These are phyloP conservation scores for Ifrita kowaldi DNA, from an alignment of 2,113 vertebrate species.

Conservation along the genomic window DNA sequence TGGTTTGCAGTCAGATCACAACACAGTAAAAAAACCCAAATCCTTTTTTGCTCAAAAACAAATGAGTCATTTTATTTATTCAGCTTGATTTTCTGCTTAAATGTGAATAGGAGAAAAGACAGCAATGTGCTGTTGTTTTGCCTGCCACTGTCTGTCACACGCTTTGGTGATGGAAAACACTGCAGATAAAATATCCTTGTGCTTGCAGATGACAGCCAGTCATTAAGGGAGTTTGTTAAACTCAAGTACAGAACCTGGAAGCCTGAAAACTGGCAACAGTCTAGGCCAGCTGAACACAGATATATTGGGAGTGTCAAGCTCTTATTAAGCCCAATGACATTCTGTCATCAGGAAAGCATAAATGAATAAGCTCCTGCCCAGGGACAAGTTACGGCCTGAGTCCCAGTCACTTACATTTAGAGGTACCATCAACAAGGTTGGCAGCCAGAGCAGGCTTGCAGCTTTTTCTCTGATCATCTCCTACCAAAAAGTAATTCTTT, in stretches of 20 bases:
- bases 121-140: background rate
- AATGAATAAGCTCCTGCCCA: background rate
- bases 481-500: background rate
- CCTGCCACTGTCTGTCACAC: background rate
- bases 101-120: background rate
- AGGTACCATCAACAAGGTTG: background rate
- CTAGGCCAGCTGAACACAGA: background rate
- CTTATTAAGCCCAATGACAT: background rate
- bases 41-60: background rate
- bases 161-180: background rate
- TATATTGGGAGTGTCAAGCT: background rate
- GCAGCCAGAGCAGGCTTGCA: background rate
- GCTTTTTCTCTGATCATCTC: background rate
- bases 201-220: background rate
- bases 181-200: background rate
- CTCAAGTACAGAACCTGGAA: background rate
- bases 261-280: background rate
- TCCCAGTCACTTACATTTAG: background rate
- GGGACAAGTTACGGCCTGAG: background rate
- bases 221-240: background rate
- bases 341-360: background rate
- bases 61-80: background rate
- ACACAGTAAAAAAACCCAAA: background rate
- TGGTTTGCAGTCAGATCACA: background rate
- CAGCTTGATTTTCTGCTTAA: background rate